Conservation (phyloP, 2,797 vertebrate species). For the Mus spretus region DNA sequence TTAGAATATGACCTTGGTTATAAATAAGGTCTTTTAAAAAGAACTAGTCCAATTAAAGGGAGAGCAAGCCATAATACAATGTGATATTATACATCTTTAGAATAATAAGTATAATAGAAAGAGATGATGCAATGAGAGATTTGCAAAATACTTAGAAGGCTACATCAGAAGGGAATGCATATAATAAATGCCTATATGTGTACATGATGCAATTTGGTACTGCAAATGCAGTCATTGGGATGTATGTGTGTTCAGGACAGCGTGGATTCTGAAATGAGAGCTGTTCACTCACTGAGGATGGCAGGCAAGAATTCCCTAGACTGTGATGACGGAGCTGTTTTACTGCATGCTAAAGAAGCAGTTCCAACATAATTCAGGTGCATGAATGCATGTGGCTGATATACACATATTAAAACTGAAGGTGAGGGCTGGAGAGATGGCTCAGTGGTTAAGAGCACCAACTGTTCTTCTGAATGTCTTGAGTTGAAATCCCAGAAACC, state of each 20-base stretch:
- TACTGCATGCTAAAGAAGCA: neutral
- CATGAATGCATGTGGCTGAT: neutral
- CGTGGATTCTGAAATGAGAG: neutral
- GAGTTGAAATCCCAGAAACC: no score
- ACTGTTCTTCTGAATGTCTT: no score
- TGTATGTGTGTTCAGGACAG: neutral
- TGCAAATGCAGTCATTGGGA: fast-evolving
- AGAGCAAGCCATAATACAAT: neutral
- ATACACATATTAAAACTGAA: neutral
- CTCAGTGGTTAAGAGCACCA: no score
- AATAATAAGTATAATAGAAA: neutral
- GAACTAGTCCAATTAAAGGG: neutral
- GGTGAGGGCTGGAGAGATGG: no score
- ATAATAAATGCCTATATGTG: neutral
- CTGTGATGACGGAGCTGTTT: neutral
- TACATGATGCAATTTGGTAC: neutral
- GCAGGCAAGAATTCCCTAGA: conserved; percentile 8
- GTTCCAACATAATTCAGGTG: neutral
- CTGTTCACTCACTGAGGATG: neutral
- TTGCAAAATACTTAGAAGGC: neutral
- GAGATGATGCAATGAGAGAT: neutral
- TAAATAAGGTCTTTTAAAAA: neutral
- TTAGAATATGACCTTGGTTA: neutral
- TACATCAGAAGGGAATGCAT: neutral
- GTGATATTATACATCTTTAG: neutral